These are phyloP conservation scores for Brienomyrus brachyistius DNA, from an alignment of 2,113 vertebrate species.

Conservation along the genomic window DNA sequence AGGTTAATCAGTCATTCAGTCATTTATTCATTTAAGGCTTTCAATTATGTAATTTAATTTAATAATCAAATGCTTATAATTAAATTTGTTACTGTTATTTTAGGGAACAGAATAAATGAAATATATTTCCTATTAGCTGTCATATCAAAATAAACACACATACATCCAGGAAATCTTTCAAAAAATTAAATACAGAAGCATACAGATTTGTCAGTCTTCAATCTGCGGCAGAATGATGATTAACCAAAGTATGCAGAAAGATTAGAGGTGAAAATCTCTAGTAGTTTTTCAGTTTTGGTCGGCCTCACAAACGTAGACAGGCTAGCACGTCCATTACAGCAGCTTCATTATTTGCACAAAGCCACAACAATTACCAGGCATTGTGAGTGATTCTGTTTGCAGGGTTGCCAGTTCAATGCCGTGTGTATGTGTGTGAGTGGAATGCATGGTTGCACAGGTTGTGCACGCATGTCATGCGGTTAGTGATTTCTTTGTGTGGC, in stretches of 20 bases:
- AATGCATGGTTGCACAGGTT: background rate
- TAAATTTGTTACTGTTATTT: background rate
- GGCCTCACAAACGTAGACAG: background rate
- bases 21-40: background rate
- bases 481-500: background rate
- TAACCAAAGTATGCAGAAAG: background rate
- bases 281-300: background rate
- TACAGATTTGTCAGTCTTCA: background rate
- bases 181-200: background rate
- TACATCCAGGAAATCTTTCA: background rate
- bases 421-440: background rate
- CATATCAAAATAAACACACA: background rate
- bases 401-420: background rate
- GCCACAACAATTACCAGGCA: background rate
- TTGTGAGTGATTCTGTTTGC: background rate
- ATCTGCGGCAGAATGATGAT: background rate
- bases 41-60: background rate
- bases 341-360: background rate
- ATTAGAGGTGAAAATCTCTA: background rate
- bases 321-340: background rate
- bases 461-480: background rate
- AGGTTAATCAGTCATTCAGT: background rate
- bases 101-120: background rate
- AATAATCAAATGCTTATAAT: slow-evolving; percentile 6
- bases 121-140: background rate